phyloP scores from a whole-genome alignment of 92 coral and sea anemone species.

The Galaxea fascicularis region DNA sequence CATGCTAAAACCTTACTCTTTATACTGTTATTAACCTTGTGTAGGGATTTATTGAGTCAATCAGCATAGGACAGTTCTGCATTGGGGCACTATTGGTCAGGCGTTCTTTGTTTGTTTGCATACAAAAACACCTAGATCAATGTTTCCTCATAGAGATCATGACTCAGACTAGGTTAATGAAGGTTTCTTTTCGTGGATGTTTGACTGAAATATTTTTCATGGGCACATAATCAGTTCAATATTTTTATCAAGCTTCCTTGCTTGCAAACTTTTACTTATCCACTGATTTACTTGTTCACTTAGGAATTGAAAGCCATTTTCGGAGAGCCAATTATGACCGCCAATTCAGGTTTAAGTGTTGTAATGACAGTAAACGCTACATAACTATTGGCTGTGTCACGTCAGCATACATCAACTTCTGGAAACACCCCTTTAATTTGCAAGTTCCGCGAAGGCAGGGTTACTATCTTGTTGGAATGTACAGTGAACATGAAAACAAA shows the following conservation, averaged over 20 bases:
- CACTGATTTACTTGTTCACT: background rate
- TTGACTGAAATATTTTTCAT: no score
- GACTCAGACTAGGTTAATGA: no score
- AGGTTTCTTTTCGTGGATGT: no score
- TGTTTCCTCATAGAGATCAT: no score
- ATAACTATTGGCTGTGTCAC: background rate
- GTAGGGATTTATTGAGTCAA: no score
- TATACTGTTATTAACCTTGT: background rate
- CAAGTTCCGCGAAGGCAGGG: background rate
- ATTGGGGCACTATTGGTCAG: no score
- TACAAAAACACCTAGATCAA: no score
- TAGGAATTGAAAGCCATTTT: conserved; percentile 19
- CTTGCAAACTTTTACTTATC: background rate
- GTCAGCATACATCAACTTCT: background rate
- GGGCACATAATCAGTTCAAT: no score
- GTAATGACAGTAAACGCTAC: background rate
- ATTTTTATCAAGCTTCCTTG: no score
- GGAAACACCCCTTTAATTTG: background rate
- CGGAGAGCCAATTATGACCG: background rate
- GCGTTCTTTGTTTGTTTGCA: no score
- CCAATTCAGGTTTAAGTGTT: conserved; percentile 23
- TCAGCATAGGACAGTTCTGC: no score
- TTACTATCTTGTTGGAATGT: conserved; percentile 17
- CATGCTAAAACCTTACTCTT: no score
- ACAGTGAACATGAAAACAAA: conserved; percentile 3